phyloP scores from a whole-genome alignment of 2,113 vertebrate genomes.

The Echinops telfairi region DNA sequence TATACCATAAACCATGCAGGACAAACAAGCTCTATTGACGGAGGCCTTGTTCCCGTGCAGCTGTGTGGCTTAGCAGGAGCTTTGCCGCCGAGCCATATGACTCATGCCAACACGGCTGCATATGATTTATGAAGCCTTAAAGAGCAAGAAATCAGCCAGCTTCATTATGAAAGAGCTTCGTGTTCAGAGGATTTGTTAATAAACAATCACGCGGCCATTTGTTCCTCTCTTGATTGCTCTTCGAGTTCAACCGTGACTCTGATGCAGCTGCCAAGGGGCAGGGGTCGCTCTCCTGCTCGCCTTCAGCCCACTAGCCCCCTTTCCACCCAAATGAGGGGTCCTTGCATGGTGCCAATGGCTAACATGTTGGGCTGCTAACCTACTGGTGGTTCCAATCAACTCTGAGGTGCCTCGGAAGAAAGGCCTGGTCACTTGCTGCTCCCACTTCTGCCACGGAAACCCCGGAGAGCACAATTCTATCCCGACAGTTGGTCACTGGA shows the following conservation, averaged over 20 bases:
- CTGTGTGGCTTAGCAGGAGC: constrained; percentile 80
- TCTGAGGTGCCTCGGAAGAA: not conserved
- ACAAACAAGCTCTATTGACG: constrained; percentile 77
- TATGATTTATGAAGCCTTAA: constrained; percentile 75
- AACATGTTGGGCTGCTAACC: not conserved
- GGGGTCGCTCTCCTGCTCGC: not conserved
- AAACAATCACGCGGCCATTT: not conserved
- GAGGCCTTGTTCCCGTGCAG: constrained; percentile 79
- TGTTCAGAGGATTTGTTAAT: constrained; percentile 47
- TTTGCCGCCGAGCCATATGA: constrained; percentile 66
- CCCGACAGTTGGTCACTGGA: not conserved
- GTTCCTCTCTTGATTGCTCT: not conserved
- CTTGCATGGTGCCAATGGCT: not conserved
- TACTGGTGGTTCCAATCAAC: not conserved
- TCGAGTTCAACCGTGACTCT: not conserved
- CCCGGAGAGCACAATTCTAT: not conserved
- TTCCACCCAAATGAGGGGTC: not conserved
- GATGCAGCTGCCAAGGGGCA: rapidly evolving
- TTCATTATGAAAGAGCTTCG: constrained; percentile 45
- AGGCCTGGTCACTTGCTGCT: not conserved
- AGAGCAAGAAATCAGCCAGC: constrained; percentile 65
- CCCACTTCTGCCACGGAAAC: not conserved
- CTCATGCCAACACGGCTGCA: constrained; percentile 69
- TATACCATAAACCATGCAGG: constrained; percentile 72
- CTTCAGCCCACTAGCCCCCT: not conserved